Base-by-base conservation (phyloP, 2,797 vertebrate species). In the Atherinosoma microstoma region DNA sequence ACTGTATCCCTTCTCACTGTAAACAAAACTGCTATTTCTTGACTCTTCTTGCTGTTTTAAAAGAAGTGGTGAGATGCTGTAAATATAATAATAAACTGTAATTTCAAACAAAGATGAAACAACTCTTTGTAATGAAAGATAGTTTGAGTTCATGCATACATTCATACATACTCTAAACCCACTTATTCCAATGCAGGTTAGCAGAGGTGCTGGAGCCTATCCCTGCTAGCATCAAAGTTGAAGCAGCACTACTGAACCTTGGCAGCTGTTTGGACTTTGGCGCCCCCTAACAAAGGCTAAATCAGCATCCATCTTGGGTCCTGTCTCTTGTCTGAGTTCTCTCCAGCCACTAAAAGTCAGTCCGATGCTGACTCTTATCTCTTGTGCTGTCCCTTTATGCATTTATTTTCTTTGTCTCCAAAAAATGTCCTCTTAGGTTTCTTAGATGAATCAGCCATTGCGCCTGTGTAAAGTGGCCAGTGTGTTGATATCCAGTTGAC, bases 31-130 rank as follows among this genome's bases (percentile, higher is more conserved):
- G 32, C 36, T 5, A 16, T 42, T 42, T 42, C 40, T 42, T 42
- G 15, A 42, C 40, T 42, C 15, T 16, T 42, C 15, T 42, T 42
- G 15, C 3, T 42, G 15, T 16, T 6, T 40, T 40, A 15, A 13
- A 40, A 40, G 13, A 42, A 42, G 40, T 18, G 3, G 40, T 15
- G 15, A 13, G 7, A 49, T 49, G 20, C 7, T n/a, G 7, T 22
- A 24, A n/a, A 6, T 8, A n/a, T 18, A 8, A 47, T n/a, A n/a
- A 9, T 49, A 8, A 32, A 47, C 29, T 40, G 58, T 58, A 13
- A 38, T 36, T 29, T 69, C 27, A 53, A 58, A 35, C 30, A 27
- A 49, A 59, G 32, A 59, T 51, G 38, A 54, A 75, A 75, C 35
- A 53, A n/a, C 54, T 27, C 59, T 65, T 64, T 45, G 40, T 16